Conservation (phyloP, 1,140 invertebrate genomes). For the Philaenus spumarius region DNA sequence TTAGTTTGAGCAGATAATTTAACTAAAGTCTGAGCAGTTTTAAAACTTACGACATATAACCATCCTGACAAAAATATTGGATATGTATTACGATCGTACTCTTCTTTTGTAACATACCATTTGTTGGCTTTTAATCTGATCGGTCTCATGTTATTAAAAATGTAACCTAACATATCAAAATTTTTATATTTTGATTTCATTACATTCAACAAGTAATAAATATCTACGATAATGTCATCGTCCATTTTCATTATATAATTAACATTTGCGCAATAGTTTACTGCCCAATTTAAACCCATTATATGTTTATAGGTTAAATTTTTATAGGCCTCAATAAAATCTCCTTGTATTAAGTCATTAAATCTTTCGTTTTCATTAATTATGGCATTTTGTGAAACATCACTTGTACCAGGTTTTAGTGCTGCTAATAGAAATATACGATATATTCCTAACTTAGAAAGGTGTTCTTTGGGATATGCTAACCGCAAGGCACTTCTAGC, state of each 20-base stretch:
- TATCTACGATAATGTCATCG: conserved; percentile 77
- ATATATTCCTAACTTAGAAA: conserved; percentile 49
- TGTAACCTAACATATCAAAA: conserved; percentile 52
- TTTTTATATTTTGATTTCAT: conserved; percentile 36
- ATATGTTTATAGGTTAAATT: conserved; percentile 85
- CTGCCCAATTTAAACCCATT: conserved; percentile 77
- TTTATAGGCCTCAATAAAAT: conserved; percentile 71
- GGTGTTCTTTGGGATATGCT: conserved; percentile 50
- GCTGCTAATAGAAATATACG: conserved; percentile 64
- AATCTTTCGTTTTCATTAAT: conserved; percentile 53
- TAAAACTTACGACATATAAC: conserved; percentile 66
- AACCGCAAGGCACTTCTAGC: conserved; percentile 59
- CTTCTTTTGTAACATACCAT: conserved; percentile 66
- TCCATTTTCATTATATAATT: conserved; percentile 79
- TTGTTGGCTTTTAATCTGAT: conserved; percentile 61
- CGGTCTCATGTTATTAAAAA: conserved; percentile 55
- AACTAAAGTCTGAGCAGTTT: conserved; percentile 47
- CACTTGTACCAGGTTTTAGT: conserved; percentile 44
- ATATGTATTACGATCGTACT: conserved; percentile 56
- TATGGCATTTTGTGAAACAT: conserved; percentile 52
- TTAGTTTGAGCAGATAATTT: conserved; percentile 38
- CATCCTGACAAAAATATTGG: conserved; percentile 75
- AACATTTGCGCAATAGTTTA: conserved; percentile 53
- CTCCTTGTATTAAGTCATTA: conserved; percentile 71
- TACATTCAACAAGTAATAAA: conserved; percentile 52